A percentile compares a stretch with the other conserved stretches of the same genome.
These are phyloP conservation scores for Orthosia incerta DNA, from an alignment of 2,888 invertebrate genomes.

Conservation along the genomic window DNA sequence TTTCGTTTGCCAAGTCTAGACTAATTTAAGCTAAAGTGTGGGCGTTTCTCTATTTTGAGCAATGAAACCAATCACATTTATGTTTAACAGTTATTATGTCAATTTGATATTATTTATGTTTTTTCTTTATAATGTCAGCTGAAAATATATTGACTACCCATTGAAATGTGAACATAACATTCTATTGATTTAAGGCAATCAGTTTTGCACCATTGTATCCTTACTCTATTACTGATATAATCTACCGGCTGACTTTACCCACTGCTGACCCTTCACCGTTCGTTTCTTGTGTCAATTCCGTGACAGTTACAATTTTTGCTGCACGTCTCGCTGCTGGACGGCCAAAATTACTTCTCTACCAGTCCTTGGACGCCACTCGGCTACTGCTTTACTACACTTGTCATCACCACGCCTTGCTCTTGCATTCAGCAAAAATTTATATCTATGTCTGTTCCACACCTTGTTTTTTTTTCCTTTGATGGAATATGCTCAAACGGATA, in stretches of 20 bases:
- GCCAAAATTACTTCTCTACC: too few relatives aligned
- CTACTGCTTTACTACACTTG: too few relatives aligned
- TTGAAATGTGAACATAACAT: background rate
- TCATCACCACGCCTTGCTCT: too few relatives aligned
- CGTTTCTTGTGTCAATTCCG: too few relatives aligned
- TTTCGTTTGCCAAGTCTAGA: background rate
- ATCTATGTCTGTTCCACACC: background rate
- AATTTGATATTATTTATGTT: background rate
- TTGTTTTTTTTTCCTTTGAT: background rate
- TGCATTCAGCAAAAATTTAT: background rate
- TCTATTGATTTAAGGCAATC: background rate
- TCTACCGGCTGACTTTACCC: too few relatives aligned
- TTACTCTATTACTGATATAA: background rate
- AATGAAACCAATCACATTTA: background rate
- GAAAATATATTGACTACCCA: background rate
- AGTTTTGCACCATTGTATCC: background rate
- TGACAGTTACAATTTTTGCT: too few relatives aligned
- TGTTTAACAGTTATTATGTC: background rate
- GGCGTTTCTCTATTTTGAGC: background rate
- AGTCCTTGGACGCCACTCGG: too few relatives aligned
- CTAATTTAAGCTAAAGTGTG: conserved; percentile 5
- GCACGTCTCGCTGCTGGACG: too few relatives aligned
- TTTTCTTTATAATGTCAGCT: background rate
- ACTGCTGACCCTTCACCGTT: too few relatives aligned
- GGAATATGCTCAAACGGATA: too few relatives aligned